Conservation (phyloP, 2,888 invertebrate genomes). For the Gonocerus acuteangulatus region DNA sequence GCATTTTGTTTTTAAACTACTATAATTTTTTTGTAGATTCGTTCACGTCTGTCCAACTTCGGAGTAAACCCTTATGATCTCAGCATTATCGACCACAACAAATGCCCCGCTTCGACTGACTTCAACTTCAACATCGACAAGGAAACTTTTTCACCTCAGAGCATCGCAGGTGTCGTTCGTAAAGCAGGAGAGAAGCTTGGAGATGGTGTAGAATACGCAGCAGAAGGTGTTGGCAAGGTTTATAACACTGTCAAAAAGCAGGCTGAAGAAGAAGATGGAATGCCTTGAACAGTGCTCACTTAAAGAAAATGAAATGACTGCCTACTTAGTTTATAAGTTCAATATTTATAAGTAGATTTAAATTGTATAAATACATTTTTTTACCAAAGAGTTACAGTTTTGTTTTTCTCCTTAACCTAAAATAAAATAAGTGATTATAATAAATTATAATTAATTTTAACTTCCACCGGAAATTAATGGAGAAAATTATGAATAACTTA, state of each 20-base stretch:
- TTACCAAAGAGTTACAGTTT: background rate
- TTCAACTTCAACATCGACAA: conserved; percentile 62
- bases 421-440: no score
- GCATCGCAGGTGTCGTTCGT: conserved; percentile 58
- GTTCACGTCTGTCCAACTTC: conserved; percentile 53
- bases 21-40: conserved; percentile 50
- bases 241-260: conserved; percentile 51
- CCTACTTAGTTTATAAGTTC: conserved; percentile 10
- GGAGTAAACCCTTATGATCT: conserved; percentile 71
- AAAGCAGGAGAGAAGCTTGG: conserved; percentile 58
- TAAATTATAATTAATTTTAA: no score
- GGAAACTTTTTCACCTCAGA: conserved; percentile 65
- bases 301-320: conserved; percentile 10
- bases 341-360: conserved; percentile 17
- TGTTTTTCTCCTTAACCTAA: no score
- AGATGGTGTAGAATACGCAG: conserved; percentile 62
- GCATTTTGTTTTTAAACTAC: no score
- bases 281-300: conserved; percentile 23
- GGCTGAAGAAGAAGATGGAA: conserved; percentile 23
- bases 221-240: conserved; percentile 61
- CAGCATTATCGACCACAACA: conserved; percentile 62
- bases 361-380: background rate
- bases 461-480: no score
- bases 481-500: no score
- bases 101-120: conserved; percentile 54